phyloP scores from a whole-genome alignment of 2,888 invertebrate genomes.

The Conistra vaccinii region DNA sequence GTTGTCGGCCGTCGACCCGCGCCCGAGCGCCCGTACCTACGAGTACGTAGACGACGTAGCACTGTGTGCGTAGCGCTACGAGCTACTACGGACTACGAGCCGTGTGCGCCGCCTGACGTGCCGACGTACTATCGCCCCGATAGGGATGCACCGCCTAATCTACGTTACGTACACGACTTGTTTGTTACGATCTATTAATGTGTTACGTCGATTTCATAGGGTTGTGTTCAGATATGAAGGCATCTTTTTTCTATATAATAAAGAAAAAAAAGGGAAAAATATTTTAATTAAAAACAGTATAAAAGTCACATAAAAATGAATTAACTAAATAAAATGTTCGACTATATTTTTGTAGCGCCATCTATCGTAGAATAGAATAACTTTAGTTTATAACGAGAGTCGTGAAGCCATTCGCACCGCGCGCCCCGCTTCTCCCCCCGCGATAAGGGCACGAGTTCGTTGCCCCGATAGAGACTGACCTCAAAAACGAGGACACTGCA shows the following conservation, averaged over 20 bases:
- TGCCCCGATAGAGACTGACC: slow-evolving; percentile 92
- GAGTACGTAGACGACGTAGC: slow-evolving; percentile 72
- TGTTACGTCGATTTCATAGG: slow-evolving; percentile 22
- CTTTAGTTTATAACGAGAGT: slow-evolving; percentile 57
- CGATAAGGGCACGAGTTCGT: slow-evolving; percentile 91
- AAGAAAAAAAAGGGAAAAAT: background rate
- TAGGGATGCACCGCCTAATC: slow-evolving; percentile 76
- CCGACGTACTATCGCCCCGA: slow-evolving; percentile 71
- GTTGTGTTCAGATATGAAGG: slow-evolving; percentile 16
- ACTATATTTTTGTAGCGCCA: slow-evolving; percentile 74
- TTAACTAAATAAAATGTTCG: background rate
- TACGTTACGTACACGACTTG: slow-evolving; percentile 70
- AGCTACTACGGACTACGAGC: slow-evolving; percentile 77
- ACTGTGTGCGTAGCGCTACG: slow-evolving; percentile 75
- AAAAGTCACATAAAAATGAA: background rate
- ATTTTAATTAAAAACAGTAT: background rate
- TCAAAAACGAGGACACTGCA: slow-evolving; percentile 94
- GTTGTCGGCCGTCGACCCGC: slow-evolving; percentile 88
- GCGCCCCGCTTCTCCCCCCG: slow-evolving; percentile 80
- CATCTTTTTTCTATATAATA: too few relatives aligned
- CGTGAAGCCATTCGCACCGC: slow-evolving; percentile 72
- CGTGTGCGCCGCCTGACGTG: slow-evolving; percentile 66
- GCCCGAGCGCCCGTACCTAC: slow-evolving; percentile 78
- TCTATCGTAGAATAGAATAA: slow-evolving; percentile 82
- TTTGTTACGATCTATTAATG: slow-evolving; percentile 52